Evolutionary conservation across 2,797 vertebrate genomes (phyloP), one percentile per base, ranked within the genome.

Genomic region (Liasis olivaceus): DNA sequence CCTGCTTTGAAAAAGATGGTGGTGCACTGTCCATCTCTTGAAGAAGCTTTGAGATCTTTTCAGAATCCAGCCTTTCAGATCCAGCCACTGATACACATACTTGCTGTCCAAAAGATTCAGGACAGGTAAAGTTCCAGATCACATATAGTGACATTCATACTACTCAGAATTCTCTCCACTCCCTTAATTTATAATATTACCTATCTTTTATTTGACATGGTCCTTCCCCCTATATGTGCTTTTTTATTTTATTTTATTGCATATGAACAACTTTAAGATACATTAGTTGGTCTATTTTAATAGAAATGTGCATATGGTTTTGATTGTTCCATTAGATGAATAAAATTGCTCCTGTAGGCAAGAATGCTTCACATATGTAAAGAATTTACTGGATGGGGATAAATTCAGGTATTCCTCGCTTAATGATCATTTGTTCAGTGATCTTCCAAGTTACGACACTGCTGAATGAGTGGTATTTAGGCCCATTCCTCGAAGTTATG

Each of bases 161-260:
- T 63, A 63, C 2, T 63, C 8, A 8, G 22, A 63, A 63, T 63
- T 22, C 7, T 24, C 62, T 63, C 62, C 6, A 54, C 51, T 54
- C 51, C 51, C 51, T 54, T 54, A 8, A 54, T 54, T 54, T 54
- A 7, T 63, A 26, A 63, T 60, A 60, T 60, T 60, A 60, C 59
- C 15, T 63, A 8, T 54, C 51, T 54, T 42, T 42, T 54, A 54
- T 54, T 54, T 54, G 51, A 54, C 51, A 54, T 56, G 93, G 93
- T 96, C 95, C 89, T 47, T 81, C 81, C 31, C 3, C 72, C 13
- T 24, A 28, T 47, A 9, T 90, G 36, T 90, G 36, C 14, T 62
- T 90, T 20, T 60, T 62, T 42, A 42, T 42, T 54, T 54, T 54
- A 54, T 54, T 54, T 54, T 54, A 54, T 54, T 72, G 59, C 56